These are phyloP conservation scores for Tetraodon nigroviridis DNA, from an alignment of 2,113 vertebrate species.

Conservation along the genomic window DNA sequence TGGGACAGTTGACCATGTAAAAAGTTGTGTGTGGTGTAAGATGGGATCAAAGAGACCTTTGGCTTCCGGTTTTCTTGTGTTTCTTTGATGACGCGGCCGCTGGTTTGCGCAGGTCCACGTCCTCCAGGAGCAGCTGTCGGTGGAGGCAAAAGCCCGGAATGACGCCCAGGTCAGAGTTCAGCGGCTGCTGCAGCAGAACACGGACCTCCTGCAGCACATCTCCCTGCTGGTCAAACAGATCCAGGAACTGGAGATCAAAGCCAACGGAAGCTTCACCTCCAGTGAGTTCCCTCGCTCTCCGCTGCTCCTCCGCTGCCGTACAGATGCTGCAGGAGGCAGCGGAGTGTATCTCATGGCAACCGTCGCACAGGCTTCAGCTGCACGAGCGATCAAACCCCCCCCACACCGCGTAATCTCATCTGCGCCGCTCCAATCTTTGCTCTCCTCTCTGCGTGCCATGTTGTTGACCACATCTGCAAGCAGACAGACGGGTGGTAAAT, in stretches of 20 bases:
- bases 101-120: constrained; percentile 79
- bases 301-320: not conserved
- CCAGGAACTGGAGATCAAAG: constrained; percentile 92
- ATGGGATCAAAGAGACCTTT: not conserved
- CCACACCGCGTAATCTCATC: constrained; percentile 23
- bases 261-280: constrained; percentile 74
- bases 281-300: constrained; percentile 74
- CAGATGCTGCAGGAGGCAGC: not conserved
- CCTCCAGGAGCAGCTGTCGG: constrained; percentile 90
- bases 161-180: constrained; percentile 90
- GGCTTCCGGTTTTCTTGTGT: not conserved
- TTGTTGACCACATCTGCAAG: no score
- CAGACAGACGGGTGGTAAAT: no score
- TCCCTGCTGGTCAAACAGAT: constrained; percentile 93
- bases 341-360: constrained; percentile 39
- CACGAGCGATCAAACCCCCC: constrained; percentile 2
- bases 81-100: not conserved
- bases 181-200: constrained; percentile 94
- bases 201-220: constrained; percentile 92
- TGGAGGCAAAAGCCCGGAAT: constrained; percentile 82
- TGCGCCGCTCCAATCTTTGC: not conserved
- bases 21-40: no score
- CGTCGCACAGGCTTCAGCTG: constrained; percentile 25
- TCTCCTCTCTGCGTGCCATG: no score
- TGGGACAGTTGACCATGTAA: no score